A percentile compares a stretch with the other conserved stretches of the same genome.
phyloP scores from a whole-genome alignment of 2,888 invertebrate genomes.

The Zygaena filipendulae region DNA sequence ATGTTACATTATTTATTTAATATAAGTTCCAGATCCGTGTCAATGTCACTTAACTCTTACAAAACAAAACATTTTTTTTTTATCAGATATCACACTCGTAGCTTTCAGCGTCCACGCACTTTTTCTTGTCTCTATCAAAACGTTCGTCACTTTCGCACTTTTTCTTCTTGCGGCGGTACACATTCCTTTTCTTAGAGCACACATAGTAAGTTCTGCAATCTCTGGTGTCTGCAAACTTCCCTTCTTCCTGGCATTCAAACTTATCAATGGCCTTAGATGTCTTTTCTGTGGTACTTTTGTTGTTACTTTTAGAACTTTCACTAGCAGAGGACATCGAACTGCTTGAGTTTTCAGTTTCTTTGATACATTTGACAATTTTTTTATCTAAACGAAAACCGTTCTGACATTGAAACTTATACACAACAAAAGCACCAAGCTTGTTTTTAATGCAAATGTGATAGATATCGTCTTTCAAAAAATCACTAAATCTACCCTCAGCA shows the following conservation, averaged over 20 bases:
- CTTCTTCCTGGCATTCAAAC: conserved; percentile 37
- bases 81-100: conserved; percentile 27
- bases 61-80: too few species aligned
- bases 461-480: conserved; percentile 36
- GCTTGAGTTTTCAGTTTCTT: conserved; percentile 15
- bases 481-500: conserved; percentile 43
- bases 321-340: conserved; percentile 21
- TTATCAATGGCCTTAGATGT: conserved; percentile 12
- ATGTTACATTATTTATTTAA: too few species aligned
- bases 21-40: too few species aligned
- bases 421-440: conserved; percentile 24
- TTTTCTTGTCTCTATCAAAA: conserved; percentile 41
- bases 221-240: conserved; percentile 39
- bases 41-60: too few species aligned
- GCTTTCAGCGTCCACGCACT: conserved; percentile 41
- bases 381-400: conserved; percentile 38
- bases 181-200: conserved; percentile 36
- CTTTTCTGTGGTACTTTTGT: conserved; percentile 12
- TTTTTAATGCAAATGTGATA: conserved; percentile 52
- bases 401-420: conserved; percentile 48
- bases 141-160: conserved; percentile 49
- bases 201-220: conserved; percentile 54
- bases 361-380: conserved; percentile 30
- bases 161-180: conserved; percentile 36
- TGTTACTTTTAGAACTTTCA: conserved; percentile 15